These are phyloP conservation scores for Struthidea cinerea DNA, from an alignment of 2,113 vertebrate genomes.

Conservation along the genomic window DNA sequence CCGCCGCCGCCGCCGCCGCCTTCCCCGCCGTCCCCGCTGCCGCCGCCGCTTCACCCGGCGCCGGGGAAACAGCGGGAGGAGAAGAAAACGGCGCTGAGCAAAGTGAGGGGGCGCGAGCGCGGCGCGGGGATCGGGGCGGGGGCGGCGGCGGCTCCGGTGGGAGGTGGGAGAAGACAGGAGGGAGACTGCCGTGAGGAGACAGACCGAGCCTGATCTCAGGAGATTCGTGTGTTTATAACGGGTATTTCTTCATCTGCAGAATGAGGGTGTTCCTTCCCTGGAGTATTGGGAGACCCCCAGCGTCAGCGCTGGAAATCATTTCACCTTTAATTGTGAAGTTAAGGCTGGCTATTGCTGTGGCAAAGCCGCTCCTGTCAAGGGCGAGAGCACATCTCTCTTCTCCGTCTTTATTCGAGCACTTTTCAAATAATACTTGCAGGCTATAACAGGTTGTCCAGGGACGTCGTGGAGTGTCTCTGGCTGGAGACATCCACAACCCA, in stretches of 20 bases:
- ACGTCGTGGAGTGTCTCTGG: neutral
- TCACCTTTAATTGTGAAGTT: neutral
- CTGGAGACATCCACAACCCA: neutral
- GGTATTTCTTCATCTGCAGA: neutral
- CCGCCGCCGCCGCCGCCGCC: too few species aligned
- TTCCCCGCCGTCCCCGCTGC: neutral
- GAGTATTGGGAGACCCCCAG: neutral
- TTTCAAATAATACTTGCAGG: neutral
- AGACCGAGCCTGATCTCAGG: accelerated
- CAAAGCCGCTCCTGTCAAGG: neutral
- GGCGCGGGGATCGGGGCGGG: neutral
- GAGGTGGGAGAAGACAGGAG: neutral
- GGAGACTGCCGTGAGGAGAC: neutral
- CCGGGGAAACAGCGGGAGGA: conserved; percentile 10
- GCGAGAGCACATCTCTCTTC: neutral
- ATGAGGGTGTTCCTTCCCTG: accelerated
- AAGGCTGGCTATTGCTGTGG: neutral
- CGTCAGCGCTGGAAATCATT: neutral
- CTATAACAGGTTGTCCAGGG: neutral
- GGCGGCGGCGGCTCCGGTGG: neutral
- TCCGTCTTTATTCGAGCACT: neutral
- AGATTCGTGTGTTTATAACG: accelerated
- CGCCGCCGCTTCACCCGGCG: neutral
- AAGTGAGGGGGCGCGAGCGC: conserved; percentile 29
- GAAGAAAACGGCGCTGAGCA: conserved; percentile 33